Conservation (phyloP, 2,113 vertebrate species). For the Pantherophis guttatus region DNA sequence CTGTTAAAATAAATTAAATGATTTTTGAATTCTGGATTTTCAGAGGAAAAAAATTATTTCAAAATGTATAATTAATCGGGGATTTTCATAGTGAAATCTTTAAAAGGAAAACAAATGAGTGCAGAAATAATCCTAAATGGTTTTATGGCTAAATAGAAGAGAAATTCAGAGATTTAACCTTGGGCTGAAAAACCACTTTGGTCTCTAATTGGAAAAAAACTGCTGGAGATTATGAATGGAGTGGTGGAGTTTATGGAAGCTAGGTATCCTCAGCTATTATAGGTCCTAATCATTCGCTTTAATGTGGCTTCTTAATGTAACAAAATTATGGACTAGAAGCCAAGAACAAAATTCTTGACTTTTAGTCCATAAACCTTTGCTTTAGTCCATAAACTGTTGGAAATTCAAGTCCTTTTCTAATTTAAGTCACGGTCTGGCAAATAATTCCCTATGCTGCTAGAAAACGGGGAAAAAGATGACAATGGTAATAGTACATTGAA, state of each 20-base stretch:
- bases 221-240: background rate
- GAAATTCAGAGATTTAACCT: background rate
- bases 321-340: background rate
- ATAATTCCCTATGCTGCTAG: background rate
- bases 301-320: background rate
- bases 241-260: background rate
- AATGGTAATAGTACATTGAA: background rate
- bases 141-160: background rate
- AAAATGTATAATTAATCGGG: background rate
- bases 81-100: background rate
- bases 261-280: background rate
- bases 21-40: background rate
- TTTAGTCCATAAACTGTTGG: background rate
- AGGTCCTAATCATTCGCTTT: background rate
- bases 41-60: background rate
- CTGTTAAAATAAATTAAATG: background rate
- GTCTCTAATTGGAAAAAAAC: background rate
- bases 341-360: background rate
- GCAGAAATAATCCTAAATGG: background rate
- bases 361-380: background rate
- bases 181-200: background rate
- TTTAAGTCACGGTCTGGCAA: background rate
- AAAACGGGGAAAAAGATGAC: background rate
- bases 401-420: background rate
- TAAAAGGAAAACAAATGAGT: background rate